A percentile compares a stretch with the other conserved stretches of the same genome.
phyloP scores from a whole-genome alignment of 1,140 invertebrate genomes.

The Anthonomus grandis region DNA sequence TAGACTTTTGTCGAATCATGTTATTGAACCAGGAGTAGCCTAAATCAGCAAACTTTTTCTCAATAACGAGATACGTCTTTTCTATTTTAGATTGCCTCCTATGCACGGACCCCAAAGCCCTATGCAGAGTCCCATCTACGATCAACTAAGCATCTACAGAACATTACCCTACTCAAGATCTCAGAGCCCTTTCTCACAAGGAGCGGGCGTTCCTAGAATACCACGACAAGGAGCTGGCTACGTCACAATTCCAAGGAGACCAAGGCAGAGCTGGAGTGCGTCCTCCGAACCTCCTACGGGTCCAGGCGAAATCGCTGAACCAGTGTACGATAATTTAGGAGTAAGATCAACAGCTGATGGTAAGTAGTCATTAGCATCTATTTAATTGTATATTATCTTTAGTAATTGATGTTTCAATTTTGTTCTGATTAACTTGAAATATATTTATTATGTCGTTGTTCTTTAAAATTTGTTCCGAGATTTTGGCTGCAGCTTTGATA shows the following conservation, averaged over 20 bases:
- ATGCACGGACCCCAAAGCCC: constrained; percentile 54
- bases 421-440: no score
- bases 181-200: constrained; percentile 62
- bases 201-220: constrained; percentile 50
- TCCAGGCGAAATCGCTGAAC: constrained; percentile 56
- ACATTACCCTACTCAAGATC: constrained; percentile 70
- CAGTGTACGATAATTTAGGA: constrained; percentile 81
- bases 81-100: constrained; percentile 53
- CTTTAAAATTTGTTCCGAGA: no score
- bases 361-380: no score
- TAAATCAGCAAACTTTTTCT: no score
- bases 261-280: constrained; percentile 73
- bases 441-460: no score
- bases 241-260: constrained; percentile 79
- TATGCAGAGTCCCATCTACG: constrained; percentile 56
- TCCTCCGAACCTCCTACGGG: constrained; percentile 50
- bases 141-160: constrained; percentile 57
- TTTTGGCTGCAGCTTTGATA: background rate
- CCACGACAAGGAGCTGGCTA: constrained; percentile 63
- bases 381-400: no score
- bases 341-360: constrained; percentile 80
- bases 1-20: no score
- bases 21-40: no score
- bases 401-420: no score
- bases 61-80: background rate